Conservation (phyloP, 2,888 invertebrate species). For the Macroteleia sp. region DNA sequence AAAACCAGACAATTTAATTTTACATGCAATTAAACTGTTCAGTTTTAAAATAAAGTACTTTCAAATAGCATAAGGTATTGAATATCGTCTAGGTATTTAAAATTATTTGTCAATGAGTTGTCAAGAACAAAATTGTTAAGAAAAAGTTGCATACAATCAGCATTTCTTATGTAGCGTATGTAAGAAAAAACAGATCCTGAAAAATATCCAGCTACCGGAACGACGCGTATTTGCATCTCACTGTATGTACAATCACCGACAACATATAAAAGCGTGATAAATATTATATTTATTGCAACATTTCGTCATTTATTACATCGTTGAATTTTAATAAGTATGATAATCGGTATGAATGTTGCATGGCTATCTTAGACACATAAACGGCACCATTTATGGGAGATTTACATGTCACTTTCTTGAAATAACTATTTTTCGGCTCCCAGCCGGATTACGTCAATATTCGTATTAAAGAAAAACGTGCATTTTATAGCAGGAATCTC, state of each 20-base stretch:
- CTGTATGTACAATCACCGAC: conserved; percentile 15
- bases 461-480: too few species aligned
- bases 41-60: too few species aligned
- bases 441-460: not conserved
- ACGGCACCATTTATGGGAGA: conserved; percentile 1
- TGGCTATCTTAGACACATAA: conserved; percentile 3
- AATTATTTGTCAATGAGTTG: too few species aligned
- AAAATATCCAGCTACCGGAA: conserved; percentile 14
- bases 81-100: too few species aligned
- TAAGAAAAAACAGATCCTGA: too few species aligned
- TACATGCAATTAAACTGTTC: too few species aligned
- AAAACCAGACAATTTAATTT: too few species aligned
- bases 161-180: too few species aligned
- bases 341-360: conserved; percentile 7
- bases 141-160: too few species aligned
- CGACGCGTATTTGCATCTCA: conserved; percentile 21
- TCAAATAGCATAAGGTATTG: too few species aligned
- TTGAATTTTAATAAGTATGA: conserved; percentile 27
- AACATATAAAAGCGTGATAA: conserved; percentile 20
- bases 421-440: not conserved
- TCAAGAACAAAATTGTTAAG: too few species aligned
- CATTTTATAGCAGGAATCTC: too few species aligned
- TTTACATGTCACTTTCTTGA: conserved; percentile 17
- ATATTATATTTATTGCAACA: conserved; percentile 25
- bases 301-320: conserved; percentile 22